These are phyloP conservation scores for Yponomeuta cagnagella DNA, from an alignment of 2,888 invertebrate genomes.

Conservation along the genomic window DNA sequence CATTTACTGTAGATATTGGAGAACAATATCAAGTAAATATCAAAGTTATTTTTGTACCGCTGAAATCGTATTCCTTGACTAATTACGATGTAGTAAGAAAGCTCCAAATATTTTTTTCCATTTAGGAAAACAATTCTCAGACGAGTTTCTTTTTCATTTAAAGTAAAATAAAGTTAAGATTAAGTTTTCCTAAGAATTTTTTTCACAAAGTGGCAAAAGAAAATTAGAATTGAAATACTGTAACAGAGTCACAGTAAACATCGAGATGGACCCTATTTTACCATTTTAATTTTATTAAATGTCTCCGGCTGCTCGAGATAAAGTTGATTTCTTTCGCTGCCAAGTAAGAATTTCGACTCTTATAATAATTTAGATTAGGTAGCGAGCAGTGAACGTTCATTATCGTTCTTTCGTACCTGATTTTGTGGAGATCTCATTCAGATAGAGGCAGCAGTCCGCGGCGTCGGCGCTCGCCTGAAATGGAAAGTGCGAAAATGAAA, in stretches of 20 bases:
- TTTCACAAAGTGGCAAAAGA: slow-evolving; percentile 35
- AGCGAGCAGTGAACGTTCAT: slow-evolving; percentile 75
- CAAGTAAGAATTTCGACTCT: slow-evolving; percentile 72
- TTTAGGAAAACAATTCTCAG: not conserved
- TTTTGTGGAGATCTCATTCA: slow-evolving; percentile 74
- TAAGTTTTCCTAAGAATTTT: slow-evolving; percentile 36
- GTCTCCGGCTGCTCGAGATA: slow-evolving; percentile 63
- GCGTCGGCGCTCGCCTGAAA: slow-evolving; percentile 69
- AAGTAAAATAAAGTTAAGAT: slow-evolving; percentile 30
- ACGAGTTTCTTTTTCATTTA: slow-evolving; percentile 24
- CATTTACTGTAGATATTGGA: not conserved
- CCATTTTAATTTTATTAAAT: slow-evolving; percentile 73
- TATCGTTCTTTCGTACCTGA: slow-evolving; percentile 76
- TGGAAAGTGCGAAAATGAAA: slow-evolving; percentile 77
- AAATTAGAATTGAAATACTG: slow-evolving; percentile 61
- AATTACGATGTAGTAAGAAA: not conserved
- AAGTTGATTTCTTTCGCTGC: slow-evolving; percentile 72
- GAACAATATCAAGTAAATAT: not conserved
- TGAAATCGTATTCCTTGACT: not conserved
- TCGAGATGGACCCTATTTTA: slow-evolving; percentile 50
- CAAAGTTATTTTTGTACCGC: not conserved
- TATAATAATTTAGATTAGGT: slow-evolving; percentile 76
- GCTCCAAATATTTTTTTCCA: not conserved
- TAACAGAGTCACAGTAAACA: slow-evolving; percentile 56
- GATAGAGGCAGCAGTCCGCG: slow-evolving; percentile 70